Percentiles rank a stretch among this genome's conserved stretches.
Conservation (phyloP, 2,888 invertebrate species). For the Eupithecia subumbrata region DNA sequence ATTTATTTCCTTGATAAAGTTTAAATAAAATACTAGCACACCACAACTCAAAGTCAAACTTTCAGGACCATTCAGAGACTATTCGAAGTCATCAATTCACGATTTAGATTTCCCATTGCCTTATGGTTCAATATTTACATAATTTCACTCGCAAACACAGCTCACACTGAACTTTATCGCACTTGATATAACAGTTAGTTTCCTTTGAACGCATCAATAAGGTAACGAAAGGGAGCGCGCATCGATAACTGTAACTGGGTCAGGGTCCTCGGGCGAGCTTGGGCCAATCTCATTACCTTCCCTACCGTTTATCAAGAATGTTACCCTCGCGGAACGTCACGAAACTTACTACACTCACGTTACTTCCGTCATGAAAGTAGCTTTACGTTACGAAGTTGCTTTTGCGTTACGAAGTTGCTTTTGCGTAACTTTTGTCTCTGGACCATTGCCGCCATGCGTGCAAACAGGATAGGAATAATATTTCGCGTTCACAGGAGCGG, state of each 20-base stretch:
- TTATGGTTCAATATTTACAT: conserved; percentile 1
- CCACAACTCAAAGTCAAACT: not conserved
- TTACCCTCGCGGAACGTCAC: not conserved
- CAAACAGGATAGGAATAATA: too few species aligned
- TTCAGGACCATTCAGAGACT: not conserved
- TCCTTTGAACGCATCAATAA: conserved; percentile 57
- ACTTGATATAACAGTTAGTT: not conserved
- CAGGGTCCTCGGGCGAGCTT: conserved; percentile 56
- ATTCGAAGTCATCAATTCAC: not conserved
- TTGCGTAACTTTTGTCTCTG: too few species aligned
- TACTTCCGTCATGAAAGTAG: not conserved
- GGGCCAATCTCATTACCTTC: conserved; percentile 31
- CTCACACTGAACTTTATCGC: conserved; percentile 42
- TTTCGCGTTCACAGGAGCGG: too few species aligned
- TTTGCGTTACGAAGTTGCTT: too few species aligned
- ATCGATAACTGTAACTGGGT: conserved; percentile 73
- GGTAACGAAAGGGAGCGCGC: conserved; percentile 63
- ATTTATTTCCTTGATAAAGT: not conserved
- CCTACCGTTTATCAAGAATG: conserved; percentile 6
- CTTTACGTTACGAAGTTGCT: not conserved
- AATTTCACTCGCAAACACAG: not conserved
- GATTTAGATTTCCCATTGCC: not conserved
- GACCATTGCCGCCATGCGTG: too few species aligned
- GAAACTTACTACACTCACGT: not conserved
- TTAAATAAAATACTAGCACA: not conserved